phyloP scores from a whole-genome alignment of 2,797 vertebrate genomes.

The Nannoperca obscura region DNA sequence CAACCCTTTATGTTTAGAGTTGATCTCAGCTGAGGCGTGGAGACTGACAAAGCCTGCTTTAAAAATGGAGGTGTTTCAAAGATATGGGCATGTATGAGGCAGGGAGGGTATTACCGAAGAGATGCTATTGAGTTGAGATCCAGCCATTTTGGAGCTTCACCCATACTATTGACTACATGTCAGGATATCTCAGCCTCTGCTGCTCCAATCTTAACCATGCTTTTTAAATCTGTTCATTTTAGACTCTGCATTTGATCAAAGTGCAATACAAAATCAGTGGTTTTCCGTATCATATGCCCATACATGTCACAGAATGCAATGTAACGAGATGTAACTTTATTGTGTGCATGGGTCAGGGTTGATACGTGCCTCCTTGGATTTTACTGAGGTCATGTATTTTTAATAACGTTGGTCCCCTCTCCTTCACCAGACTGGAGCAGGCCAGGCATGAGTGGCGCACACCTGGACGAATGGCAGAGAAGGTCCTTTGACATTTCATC shows the following conservation, averaged over 20 bases:
- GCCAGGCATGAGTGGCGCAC: slow-evolving; percentile 85
- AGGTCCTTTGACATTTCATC: slow-evolving; percentile 93
- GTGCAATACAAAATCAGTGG: not conserved
- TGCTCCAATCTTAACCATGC: not conserved
- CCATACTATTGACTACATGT: not conserved
- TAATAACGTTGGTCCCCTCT: slow-evolving; percentile 75
- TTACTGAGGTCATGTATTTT: slow-evolving; percentile 71
- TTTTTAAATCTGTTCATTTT: not conserved
- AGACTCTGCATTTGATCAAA: not conserved
- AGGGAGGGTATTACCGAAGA: not conserved
- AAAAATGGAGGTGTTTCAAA: not conserved
- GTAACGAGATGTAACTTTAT: slow-evolving; percentile 10
- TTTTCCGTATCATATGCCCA: not conserved
- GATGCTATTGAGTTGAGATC: not conserved
- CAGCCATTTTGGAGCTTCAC: not conserved
- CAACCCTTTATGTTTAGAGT: not conserved
- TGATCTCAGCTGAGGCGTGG: not conserved
- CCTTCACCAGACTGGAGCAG: slow-evolving; percentile 82
- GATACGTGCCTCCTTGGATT: slow-evolving; percentile 32
- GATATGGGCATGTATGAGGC: not conserved
- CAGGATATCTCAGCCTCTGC: not conserved
- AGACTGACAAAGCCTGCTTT: not conserved
- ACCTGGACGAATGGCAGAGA: slow-evolving; percentile 95
- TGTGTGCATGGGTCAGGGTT: slow-evolving; percentile 33
- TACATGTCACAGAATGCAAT: not conserved